Evolutionary conservation across 37 sponge, comb jelly and placozoan species (phyloP), one percentile per base, ranked within the genome.

Genomic region (Chondrosia reniformis): DNA sequence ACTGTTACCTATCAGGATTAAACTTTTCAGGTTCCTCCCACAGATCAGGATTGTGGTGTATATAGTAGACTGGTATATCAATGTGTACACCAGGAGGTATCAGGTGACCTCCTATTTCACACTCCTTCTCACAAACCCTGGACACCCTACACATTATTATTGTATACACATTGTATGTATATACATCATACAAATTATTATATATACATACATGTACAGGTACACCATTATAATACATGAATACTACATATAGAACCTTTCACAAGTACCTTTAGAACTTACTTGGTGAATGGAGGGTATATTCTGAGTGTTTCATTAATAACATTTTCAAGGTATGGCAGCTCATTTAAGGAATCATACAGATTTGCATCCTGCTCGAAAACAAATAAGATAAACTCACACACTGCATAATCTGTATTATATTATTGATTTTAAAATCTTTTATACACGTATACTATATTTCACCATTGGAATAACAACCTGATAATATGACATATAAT

Each of bases 231-330:
- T n/a, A n/a, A n/a, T n/a, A n/a, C n/a, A n/a, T n/a, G n/a, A n/a
- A n/a, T n/a, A n/a, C n/a, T n/a, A n/a, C n/a, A n/a, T n/a, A n/a
- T n/a, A n/a, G n/a, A n/a, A n/a, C n/a, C n/a, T n/a, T n/a, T n/a
- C n/a, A n/a, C n/a, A n/a, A n/a, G n/a, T n/a, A n/a, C n/a, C n/a
- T n/a, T n/a, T n/a, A 15, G 2, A 69, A 44, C 72, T 40, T 25
- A 69, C 72, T 69, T 69, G n/a, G 72, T 69, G 72, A 69, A 69
- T 1, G 72, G 72, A 8, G 72, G 72, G 72, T 69, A 69, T 41
- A 40, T 24, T 22, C 72, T 36, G 1, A 69, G 72, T 1, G 42
- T 44, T 7, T 69, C 72, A 13, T 40, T 36, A 25, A 69, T 44
- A 21, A 69, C 72, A 41, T 43, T 69, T 3, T 69, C 72, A 1